phyloP scores from a whole-genome alignment of 1,140 invertebrate species.

The Lordiphosa stackelbergi region DNA sequence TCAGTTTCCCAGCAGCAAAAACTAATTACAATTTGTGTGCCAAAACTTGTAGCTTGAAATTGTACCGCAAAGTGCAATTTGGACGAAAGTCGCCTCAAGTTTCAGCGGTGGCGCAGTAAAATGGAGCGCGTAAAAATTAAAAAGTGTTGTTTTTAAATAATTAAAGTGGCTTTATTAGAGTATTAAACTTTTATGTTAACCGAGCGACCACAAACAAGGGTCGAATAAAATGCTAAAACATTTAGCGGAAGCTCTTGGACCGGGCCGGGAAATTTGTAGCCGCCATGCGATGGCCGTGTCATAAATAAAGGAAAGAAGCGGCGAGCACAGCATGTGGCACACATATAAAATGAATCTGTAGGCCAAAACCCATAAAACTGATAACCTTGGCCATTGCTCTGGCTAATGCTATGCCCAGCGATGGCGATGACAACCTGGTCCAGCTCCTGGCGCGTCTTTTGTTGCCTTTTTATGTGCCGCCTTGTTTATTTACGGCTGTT shows the following conservation, averaged over 20 bases:
- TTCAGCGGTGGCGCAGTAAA: slow-evolving; percentile 27
- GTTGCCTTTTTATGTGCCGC: slow-evolving; percentile 56
- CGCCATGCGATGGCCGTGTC: slow-evolving; percentile 26
- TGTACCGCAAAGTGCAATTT: slow-evolving; percentile 69
- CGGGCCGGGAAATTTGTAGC: slow-evolving; percentile 29
- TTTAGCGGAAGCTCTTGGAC: slow-evolving; percentile 40
- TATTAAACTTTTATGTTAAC: slow-evolving; percentile 53
- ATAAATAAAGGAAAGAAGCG: slow-evolving; percentile 43
- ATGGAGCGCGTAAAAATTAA: slow-evolving; percentile 47
- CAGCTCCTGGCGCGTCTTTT: slow-evolving; percentile 32
- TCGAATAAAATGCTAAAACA: slow-evolving; percentile 46
- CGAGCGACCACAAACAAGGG: slow-evolving; percentile 12
- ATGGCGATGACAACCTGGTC: slow-evolving; percentile 55
- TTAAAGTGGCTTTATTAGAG: slow-evolving; percentile 54
- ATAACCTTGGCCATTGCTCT: slow-evolving; percentile 55
- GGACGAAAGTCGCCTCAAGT: slow-evolving; percentile 45
- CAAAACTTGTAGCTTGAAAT: slow-evolving; percentile 54
- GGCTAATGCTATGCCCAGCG: slow-evolving; percentile 25
- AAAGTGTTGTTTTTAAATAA: slow-evolving; percentile 59
- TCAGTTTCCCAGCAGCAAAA: slow-evolving; percentile 65
- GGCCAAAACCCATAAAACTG: slow-evolving; percentile 66
- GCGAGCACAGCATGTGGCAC: slow-evolving; percentile 46
- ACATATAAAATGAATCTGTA: slow-evolving; percentile 57
- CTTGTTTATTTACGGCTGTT: slow-evolving; percentile 70
- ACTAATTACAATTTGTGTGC: slow-evolving; percentile 61